Evolutionary conservation across 2,797 vertebrate species (phyloP).

Genomic region (Alosa sapidissima): DNA sequence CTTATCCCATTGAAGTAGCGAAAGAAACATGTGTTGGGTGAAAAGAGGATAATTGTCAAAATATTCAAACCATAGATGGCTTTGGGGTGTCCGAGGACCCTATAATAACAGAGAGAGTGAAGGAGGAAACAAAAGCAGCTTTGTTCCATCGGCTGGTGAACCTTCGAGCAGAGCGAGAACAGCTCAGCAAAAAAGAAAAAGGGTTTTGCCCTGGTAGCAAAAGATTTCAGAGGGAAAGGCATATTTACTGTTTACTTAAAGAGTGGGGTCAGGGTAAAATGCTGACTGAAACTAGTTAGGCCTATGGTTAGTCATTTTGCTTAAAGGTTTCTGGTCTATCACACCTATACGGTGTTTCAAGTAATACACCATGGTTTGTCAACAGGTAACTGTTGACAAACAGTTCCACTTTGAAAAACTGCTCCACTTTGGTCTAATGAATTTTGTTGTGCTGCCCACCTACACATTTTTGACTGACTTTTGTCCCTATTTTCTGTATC

Average conservation of each 20-base stretch:
- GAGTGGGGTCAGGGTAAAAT: background rate
- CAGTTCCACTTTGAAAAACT: background rate
- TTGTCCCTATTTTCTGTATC: background rate
- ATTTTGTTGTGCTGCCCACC: background rate
- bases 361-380: background rate
- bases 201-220: background rate
- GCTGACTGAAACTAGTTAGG: background rate
- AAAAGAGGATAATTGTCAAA: background rate
- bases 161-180: constrained; percentile 16
- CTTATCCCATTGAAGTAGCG: background rate
- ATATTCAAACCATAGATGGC: background rate
- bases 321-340: background rate
- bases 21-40: background rate
- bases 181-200: constrained; percentile 19
- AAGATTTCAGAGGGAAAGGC: background rate
- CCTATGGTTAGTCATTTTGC: no score
- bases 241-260: constrained; percentile 1
- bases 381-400: background rate
- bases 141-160: constrained; percentile 9
- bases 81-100: background rate
- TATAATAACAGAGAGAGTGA: background rate
- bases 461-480: background rate
- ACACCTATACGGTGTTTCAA: background rate
- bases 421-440: background rate
- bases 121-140: constrained; percentile 17